Evolutionary conservation across 2,113 vertebrate species (phyloP), one percentile per base, ranked within the genome.

Genomic region (Neofelis nebulosa): DNA sequence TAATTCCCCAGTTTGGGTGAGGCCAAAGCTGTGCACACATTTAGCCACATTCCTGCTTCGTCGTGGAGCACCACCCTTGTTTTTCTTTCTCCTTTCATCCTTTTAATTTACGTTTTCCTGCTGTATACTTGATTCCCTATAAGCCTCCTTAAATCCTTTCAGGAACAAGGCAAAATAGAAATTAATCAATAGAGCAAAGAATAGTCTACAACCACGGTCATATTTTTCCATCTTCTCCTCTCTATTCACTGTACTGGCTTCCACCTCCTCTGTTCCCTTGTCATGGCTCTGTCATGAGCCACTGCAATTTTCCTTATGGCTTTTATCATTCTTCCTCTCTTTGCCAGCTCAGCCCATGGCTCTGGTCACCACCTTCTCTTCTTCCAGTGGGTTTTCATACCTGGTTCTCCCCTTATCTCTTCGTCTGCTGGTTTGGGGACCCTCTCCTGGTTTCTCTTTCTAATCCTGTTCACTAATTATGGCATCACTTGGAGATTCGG

Each of bases 151-250:
- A 93, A 89, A 36, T 66, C 25, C 33, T 50, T 79, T 76, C 83
- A 93, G 66, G 81, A 94, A 86, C 38, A 73, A 91, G 61, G 29
- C 78, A 95, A 85, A 85, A 52, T 82, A 63, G 27, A 81, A 91
- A 97, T 86, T 89, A 80, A 84, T 88, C 63, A 55, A 63, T 63
- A 9, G 23, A 52, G 33, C 41, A 61, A 91, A 78, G 69, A 71
- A 38, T 27, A 31, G 41, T n/a, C 45, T 78, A 12, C n/a, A 50
- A 2, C 0, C 38, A 5, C 66, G 6, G 41, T 81, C 81, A 18
- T 89, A 55, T 33, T 57, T 84, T 48, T 48, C 41, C 71, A 25
- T 61, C 68, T 66, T 45, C 21, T 52, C 66, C 55, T 84, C 69
- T 66, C n/a, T 0, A 76, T 38, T 38, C 31, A 13, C 23, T 45